Conservation (phyloP, 2,113 vertebrate genomes). For the Antechinus stuartii region DNA sequence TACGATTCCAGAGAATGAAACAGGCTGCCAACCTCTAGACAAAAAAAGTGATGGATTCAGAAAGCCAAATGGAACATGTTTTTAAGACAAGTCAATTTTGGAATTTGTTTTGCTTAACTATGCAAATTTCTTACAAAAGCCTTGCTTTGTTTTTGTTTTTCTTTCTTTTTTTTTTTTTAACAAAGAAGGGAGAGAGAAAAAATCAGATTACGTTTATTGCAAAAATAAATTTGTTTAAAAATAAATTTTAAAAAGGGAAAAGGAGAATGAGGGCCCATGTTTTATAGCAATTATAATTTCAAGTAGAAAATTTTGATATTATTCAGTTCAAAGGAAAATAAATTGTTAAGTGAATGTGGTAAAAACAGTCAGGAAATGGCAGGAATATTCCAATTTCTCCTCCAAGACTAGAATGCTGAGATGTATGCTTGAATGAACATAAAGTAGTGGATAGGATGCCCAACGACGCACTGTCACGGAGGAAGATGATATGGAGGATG, state of each 20-base stretch:
- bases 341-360: too few species aligned
- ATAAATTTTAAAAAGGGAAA: background rate
- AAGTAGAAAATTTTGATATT: background rate
- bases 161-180: background rate
- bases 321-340: background rate
- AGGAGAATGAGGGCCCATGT: background rate
- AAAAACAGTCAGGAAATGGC: background rate
- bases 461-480: background rate
- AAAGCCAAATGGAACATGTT: background rate
- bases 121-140: background rate
- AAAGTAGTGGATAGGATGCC: background rate
- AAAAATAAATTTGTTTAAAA: background rate
- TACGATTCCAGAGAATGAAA: background rate
- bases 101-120: background rate
- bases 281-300: background rate
- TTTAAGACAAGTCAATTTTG: background rate
- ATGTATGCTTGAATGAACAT: background rate
- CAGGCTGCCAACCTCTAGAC: background rate
- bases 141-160: background rate
- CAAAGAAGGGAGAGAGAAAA: background rate
- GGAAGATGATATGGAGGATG: background rate
- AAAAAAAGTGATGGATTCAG: background rate
- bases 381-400: background rate
- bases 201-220: background rate
- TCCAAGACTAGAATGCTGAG: background rate